These are phyloP conservation scores for Agrilus mali DNA, from an alignment of 2,888 invertebrate species.

Conservation along the genomic window DNA sequence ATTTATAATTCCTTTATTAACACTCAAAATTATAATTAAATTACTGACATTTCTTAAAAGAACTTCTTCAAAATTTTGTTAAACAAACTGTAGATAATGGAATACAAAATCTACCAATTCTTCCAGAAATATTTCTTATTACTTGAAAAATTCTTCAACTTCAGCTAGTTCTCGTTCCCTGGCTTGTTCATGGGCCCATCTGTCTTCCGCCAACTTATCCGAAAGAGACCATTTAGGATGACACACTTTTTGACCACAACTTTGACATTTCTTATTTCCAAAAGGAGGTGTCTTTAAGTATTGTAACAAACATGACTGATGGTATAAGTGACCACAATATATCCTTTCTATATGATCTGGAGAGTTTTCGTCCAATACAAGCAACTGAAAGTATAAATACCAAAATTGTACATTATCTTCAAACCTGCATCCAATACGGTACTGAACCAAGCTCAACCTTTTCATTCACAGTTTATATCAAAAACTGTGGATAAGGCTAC, in stretches of 20 bases:
- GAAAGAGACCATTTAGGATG: conserved; percentile 62
- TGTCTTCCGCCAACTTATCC: conserved; percentile 55
- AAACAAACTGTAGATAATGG: not conserved
- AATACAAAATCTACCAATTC: conserved; percentile 1
- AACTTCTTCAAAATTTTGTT: not conserved
- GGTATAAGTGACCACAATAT: conserved; percentile 62
- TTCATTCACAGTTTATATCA: too few species aligned
- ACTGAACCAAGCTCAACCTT: too few species aligned
- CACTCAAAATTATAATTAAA: too few species aligned
- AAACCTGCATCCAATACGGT: too few species aligned
- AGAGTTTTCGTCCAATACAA: conserved; percentile 43
- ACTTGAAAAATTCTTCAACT: conserved; percentile 59
- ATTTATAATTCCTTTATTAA: too few species aligned
- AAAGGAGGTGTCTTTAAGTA: conserved; percentile 64
- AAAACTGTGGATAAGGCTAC: too few species aligned
- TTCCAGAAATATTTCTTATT: conserved; percentile 10
- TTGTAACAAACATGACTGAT: conserved; percentile 51
- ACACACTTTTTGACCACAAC: conserved; percentile 50
- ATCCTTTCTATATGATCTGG: conserved; percentile 52
- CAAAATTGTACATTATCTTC: too few species aligned
- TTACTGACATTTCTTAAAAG: too few species aligned
- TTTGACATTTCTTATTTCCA: conserved; percentile 55
- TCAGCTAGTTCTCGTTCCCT: conserved; percentile 60
- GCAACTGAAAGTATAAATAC: conserved; percentile 28
- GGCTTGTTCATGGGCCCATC: conserved; percentile 70